Evolutionary conservation across 2,888 invertebrate genomes (phyloP).

Genomic region (Drosophila monieri): DNA sequence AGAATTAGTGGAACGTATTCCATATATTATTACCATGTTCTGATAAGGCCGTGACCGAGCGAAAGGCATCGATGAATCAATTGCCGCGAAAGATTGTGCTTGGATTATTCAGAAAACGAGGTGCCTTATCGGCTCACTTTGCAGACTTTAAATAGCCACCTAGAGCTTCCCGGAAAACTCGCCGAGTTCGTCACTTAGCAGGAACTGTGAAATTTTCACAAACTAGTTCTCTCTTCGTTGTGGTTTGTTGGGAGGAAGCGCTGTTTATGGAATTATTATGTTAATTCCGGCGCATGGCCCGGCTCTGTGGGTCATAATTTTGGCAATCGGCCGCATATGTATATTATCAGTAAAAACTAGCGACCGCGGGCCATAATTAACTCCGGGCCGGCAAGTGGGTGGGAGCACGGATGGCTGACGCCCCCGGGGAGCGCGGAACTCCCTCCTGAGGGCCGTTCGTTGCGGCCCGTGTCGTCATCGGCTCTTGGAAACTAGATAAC

Average conservation of each 20-base stretch:
- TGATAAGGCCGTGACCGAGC: conserved; percentile 32
- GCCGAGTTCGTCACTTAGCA: background rate
- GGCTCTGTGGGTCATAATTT: conserved; percentile 13
- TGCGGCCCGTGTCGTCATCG: conserved; percentile 6
- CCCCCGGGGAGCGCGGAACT: conserved; percentile 2
- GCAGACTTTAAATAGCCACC: conserved; percentile 26
- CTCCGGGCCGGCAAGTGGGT: conserved; percentile 29
- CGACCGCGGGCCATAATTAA: conserved; percentile 53
- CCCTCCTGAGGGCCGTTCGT: conserved; percentile 4
- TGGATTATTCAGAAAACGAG: conserved; percentile 37
- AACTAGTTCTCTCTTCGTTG: conserved; percentile 1
- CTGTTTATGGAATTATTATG: conserved; percentile 64
- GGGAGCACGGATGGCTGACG: conserved; percentile 1
- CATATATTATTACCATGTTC: conserved; percentile 30
- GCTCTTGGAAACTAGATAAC: conserved; percentile 3
- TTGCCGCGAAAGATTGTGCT: conserved; percentile 46
- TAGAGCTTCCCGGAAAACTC: conserved; percentile 27
- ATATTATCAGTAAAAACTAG: conserved; percentile 53
- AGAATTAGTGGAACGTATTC: conserved; percentile 33
- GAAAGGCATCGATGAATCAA: conserved; percentile 51
- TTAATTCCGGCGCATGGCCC: conserved; percentile 46
- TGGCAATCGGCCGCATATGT: conserved; percentile 28
- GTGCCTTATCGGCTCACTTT: conserved; percentile 28
- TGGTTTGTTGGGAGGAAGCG: conserved; percentile 22
- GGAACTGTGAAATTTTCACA: conserved; percentile 5